Conservation (phyloP, 2,888 invertebrate genomes). For the Bembecia ichneumoniformis region DNA sequence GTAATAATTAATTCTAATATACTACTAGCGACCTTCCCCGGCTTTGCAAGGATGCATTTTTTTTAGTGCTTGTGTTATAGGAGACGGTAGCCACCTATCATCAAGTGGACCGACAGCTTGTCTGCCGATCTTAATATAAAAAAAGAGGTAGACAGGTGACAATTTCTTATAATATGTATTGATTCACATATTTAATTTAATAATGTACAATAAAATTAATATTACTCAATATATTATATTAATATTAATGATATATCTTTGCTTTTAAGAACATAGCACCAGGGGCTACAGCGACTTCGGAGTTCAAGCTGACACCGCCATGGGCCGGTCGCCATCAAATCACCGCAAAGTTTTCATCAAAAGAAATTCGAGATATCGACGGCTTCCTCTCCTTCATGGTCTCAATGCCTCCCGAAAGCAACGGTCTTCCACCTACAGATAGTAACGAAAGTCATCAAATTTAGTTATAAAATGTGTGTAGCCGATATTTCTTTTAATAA, state of each 20-base stretch:
- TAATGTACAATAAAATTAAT: too few relatives aligned
- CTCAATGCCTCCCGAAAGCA: slow-evolving; percentile 48
- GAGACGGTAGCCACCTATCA: too few relatives aligned
- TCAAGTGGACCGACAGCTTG: too few relatives aligned
- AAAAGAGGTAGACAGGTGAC: too few relatives aligned
- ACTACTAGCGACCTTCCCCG: too few relatives aligned
- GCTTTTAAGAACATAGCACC: slow-evolving; percentile 68
- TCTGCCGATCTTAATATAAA: too few relatives aligned
- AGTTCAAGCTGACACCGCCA: slow-evolving; percentile 83
- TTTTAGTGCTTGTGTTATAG: too few relatives aligned
- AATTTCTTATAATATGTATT: too few relatives aligned
- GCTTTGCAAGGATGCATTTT: too few relatives aligned
- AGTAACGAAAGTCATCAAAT: slow-evolving; percentile 34
- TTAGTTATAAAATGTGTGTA: slow-evolving; percentile 11
- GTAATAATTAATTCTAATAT: too few relatives aligned
- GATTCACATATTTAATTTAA: too few relatives aligned
- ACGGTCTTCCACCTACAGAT: slow-evolving; percentile 38
- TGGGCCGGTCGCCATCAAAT: slow-evolving; percentile 86
- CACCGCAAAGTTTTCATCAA: slow-evolving; percentile 88
- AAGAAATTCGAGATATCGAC: slow-evolving; percentile 91
- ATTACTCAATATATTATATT: not conserved
- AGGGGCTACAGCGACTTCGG: slow-evolving; percentile 79
- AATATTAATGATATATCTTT: too few relatives aligned
- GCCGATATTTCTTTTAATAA: not conserved
- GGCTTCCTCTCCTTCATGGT: slow-evolving; percentile 87